Evolutionary conservation across 1,140 invertebrate genomes (phyloP).

Genomic region (Cyclina sinensis): DNA sequence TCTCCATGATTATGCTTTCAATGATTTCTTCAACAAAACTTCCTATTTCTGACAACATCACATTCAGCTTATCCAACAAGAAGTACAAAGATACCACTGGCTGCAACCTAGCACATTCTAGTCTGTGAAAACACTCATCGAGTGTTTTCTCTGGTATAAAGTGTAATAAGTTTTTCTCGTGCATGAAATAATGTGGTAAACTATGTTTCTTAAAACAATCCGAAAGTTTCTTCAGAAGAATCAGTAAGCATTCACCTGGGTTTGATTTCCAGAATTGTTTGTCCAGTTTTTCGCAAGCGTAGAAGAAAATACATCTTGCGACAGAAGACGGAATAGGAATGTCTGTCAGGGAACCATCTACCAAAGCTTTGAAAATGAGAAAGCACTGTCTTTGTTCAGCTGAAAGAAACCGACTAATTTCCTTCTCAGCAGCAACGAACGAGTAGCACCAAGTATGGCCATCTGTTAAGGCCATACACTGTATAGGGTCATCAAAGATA

Average conservation of each 20-base stretch:
- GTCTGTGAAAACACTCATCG: background rate
- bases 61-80: background rate
- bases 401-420: background rate
- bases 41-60: conserved; percentile 13
- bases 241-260: conserved; percentile 14
- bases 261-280: background rate
- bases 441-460: conserved; percentile 19
- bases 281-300: conserved; percentile 32
- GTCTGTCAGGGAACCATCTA: background rate
- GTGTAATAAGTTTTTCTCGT: conserved; percentile 7
- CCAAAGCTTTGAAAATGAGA: background rate
- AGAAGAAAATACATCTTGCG: conserved; percentile 38
- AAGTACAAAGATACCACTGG: conserved; percentile 16
- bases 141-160: background rate
- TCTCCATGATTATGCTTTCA: background rate
- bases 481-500: background rate
- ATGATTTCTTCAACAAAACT: conserved; percentile 3
- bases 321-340: background rate
- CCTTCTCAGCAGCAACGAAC: conserved; percentile 27
- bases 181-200: conserved; percentile 44
- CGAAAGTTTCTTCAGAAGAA: conserved; percentile 16
- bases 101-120: background rate
- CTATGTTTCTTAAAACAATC: background rate
- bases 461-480: background rate
- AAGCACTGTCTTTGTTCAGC: conserved; percentile 34